Percentiles rank a stretch among this genome's conserved stretches.
Conservation (phyloP, 2,888 invertebrate species). For the Hypsopygia costalis region DNA sequence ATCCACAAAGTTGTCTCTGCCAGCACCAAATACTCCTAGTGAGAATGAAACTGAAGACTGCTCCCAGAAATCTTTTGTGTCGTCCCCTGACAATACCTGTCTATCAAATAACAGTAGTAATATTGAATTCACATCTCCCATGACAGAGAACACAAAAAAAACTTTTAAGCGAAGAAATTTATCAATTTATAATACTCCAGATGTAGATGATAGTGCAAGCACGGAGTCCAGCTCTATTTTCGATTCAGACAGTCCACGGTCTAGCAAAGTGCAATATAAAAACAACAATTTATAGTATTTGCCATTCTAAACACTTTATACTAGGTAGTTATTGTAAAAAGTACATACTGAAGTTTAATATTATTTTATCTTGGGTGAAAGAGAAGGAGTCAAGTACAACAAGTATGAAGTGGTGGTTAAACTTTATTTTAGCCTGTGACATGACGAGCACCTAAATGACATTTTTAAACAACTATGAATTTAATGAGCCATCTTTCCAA, state of each 20-base stretch:
- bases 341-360: neutral
- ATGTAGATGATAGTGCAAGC: slow-evolving; percentile 41
- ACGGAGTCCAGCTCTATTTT: slow-evolving; percentile 36
- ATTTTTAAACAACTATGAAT: too few species aligned
- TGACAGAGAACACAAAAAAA: slow-evolving; percentile 43
- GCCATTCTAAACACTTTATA: neutral
- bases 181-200: slow-evolving; percentile 57
- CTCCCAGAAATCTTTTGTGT: slow-evolving; percentile 23
- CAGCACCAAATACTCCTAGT: slow-evolving; percentile 60
- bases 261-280: slow-evolving; percentile 43
- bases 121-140: slow-evolving; percentile 48
- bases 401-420: slow-evolving; percentile 4
- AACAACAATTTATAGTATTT: slow-evolving; percentile 11
- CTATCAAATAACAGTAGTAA: slow-evolving; percentile 34
- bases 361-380: neutral
- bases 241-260: slow-evolving; percentile 40
- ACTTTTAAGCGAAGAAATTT: slow-evolving; percentile 67
- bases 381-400: neutral
- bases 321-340: neutral
- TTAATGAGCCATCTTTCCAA: too few species aligned
- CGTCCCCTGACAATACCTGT: slow-evolving; percentile 33
- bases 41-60: slow-evolving; percentile 33
- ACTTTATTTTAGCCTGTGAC: slow-evolving; percentile 6
- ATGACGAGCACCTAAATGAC: neutral
- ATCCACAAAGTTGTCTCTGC: slow-evolving; percentile 52